A percentile compares a stretch with the other conserved stretches of the same genome.
phyloP scores from a whole-genome alignment of 2,888 invertebrate genomes.

The Tipula confusa region DNA sequence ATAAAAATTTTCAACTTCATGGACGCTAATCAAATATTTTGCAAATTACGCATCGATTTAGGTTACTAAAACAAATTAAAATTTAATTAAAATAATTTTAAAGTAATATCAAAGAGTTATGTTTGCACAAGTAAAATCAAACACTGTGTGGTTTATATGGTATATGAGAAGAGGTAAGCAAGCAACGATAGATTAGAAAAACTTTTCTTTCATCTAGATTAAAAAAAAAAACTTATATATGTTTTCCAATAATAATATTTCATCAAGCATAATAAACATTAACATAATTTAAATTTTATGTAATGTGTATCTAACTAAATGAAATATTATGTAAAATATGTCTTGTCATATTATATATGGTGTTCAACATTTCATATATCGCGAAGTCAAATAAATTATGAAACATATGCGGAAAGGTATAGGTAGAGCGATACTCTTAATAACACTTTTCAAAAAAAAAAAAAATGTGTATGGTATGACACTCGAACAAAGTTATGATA shows the following conservation, averaged over 20 bases:
- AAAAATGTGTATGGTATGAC: too few relatives aligned
- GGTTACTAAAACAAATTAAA: too few relatives aligned
- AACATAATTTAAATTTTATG: neutral
- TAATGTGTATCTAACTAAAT: neutral
- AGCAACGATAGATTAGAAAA: neutral
- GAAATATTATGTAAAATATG: neutral
- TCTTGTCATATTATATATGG: neutral
- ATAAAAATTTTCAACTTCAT: too few relatives aligned
- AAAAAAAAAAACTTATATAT: neutral
- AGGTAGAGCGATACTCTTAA: neutral
- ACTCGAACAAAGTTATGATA: neutral
- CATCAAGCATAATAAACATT: neutral
- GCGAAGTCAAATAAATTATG: neutral
- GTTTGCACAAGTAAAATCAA: neutral
- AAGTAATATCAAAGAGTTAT: too few relatives aligned
- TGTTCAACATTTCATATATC: neutral
- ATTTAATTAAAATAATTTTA: too few relatives aligned
- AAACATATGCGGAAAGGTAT: neutral
- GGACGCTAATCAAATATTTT: too few relatives aligned
- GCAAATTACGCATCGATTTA: too few relatives aligned
- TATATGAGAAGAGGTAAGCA: neutral
- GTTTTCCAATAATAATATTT: neutral
- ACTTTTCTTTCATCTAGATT: neutral
- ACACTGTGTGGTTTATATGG: too few relatives aligned
- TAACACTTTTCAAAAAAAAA: neutral